Conservation (phyloP, 2,113 vertebrate species). For the mouse (Mus musculus) region GRCm39 chr12:100982501-100983000, state of each 20-base stretch:
- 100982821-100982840: background rate
- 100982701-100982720: background rate
- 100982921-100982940: background rate
- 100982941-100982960: background rate
- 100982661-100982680: background rate
- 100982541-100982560: rapidly evolving
- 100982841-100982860: background rate
- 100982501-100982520: background rate
- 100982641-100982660: background rate
- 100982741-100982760: background rate
- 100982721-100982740: conserved; percentile 29
- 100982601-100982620: background rate
- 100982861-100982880: background rate
- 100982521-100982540: no score
- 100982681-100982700: background rate
- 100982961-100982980: background rate
- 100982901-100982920: background rate
- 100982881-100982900: background rate
- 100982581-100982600: rapidly evolving
- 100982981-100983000: background rate
- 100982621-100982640: background rate
- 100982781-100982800: background rate
- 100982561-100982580: background rate
- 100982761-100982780: background rate
- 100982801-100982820: background rate